phyloP scores from a whole-genome alignment of 2,113 vertebrate species.

The Dromiciops gliroides region DNA sequence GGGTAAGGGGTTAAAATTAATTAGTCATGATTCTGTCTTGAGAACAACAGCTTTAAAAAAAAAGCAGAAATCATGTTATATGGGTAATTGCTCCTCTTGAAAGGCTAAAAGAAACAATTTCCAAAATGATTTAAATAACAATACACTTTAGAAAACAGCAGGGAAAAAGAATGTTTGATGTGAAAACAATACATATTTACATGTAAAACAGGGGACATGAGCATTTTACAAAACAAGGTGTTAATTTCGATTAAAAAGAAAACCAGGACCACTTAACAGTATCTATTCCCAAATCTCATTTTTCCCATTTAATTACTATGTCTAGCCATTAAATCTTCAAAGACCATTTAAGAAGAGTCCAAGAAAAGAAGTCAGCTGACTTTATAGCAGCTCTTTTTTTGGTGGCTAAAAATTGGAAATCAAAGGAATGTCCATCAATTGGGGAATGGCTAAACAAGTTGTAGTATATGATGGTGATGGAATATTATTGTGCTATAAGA shows the following conservation, averaged over 20 bases:
- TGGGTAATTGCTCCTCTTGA: slow-evolving; percentile 8
- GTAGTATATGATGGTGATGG: too few species aligned
- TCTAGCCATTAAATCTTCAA: slow-evolving; percentile 55
- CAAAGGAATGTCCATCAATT: too few species aligned
- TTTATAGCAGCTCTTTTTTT: too few species aligned
- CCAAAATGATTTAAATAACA: slow-evolving; percentile 17
- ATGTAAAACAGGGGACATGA: slow-evolving; percentile 38
- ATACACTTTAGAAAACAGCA: slow-evolving; percentile 27
- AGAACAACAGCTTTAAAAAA: slow-evolving; percentile 17
- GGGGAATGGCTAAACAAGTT: too few species aligned
- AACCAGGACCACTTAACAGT: slow-evolving; percentile 57
- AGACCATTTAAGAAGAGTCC: slow-evolving; percentile 55
- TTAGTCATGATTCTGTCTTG: not conserved
- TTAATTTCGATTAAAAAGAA: slow-evolving; percentile 70
- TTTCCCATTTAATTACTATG: slow-evolving; percentile 67
- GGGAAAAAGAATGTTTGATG: not conserved
- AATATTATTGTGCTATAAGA: too few species aligned
- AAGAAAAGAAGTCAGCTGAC: slow-evolving; percentile 56
- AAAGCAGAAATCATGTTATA: not conserved
- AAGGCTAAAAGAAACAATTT: slow-evolving; percentile 17
- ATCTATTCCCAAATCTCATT: slow-evolving; percentile 67
- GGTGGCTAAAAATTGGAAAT: too few species aligned
- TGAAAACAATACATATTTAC: slow-evolving; percentile 26
- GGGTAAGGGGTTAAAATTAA: slow-evolving; percentile 21
- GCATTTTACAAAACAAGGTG: slow-evolving; percentile 63